Evolutionary conservation across 2,888 invertebrate genomes (phyloP), one percentile per base, ranked within the genome.

Genomic region (Crocallis elinguaria): DNA sequence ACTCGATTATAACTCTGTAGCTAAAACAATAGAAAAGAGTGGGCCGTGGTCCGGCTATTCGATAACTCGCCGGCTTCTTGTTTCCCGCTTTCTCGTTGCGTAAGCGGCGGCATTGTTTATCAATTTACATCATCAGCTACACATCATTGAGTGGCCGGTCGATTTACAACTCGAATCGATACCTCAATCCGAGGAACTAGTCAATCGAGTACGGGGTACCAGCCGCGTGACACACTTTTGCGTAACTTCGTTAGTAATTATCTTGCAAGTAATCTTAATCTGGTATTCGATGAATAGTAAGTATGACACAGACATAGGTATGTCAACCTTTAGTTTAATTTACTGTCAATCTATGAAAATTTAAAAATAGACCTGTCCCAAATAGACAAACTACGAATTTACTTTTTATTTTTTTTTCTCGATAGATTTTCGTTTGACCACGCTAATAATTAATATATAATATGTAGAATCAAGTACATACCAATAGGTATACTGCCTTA

Each of bases 71-170:
- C 49, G 17, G 32, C 23, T 43, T 48, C 70, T 75, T 69, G 53
- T 66, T 83, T 81, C 72, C 79, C 78, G 73, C 85, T 90, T 88
- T 89, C 88, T 76, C 75, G 69, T 86, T 84, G 76, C 79, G 71
- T 77, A 77, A 80, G 60, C 49, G 44, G 75, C 71, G 77, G 77
- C 72, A 65, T 70, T 75, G 77, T 79, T 83, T 86, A 64, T 82
- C 71, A 74, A 73, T 79, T 81, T 80, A 80, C 81, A 79, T 79
- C 78, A 80, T 72, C 65, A 67, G 64, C 67, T 62, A 76, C 66
- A 64, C 62, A 66, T 62, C 60, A 63, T 51, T 60, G 60, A 50
- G 57, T 57, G 38, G 54, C 35, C 52, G 55, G 57, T 62, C 56
- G 62, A 62, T 62, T 62, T 58, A 60, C 62, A 55, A 67, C 52